Evolutionary conservation across 2,797 vertebrate genomes (phyloP).

Genomic region (Cheracebus regulus): DNA sequence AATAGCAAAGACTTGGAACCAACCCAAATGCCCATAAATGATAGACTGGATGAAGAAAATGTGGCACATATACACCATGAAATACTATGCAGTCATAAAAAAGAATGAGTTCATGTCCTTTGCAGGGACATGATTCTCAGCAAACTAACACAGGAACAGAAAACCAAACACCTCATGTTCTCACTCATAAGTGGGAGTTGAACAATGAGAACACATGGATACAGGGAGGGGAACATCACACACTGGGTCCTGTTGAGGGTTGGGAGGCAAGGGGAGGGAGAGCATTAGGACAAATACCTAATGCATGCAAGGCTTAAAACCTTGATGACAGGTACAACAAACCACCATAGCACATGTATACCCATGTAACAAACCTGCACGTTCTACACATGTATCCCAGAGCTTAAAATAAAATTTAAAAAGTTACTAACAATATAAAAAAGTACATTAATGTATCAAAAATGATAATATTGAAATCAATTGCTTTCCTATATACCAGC

Average conservation of each 20-base stretch:
- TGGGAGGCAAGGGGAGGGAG: not conserved
- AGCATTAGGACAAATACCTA: not conserved
- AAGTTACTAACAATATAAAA: not conserved
- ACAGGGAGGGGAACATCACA: not conserved
- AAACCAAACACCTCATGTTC: not conserved
- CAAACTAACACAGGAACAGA: not conserved
- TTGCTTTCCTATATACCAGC: not conserved
- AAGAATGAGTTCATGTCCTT: not conserved
- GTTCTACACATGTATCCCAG: not conserved
- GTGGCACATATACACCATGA: not conserved
- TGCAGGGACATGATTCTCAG: not conserved
- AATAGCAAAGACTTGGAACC: not conserved
- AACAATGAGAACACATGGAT: not conserved
- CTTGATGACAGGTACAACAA: not conserved
- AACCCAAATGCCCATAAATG: not conserved
- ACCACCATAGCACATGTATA: not conserved
- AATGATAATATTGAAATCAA: not conserved
- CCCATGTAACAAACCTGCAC: not conserved
- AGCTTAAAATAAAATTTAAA: not conserved
- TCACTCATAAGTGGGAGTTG: not conserved
- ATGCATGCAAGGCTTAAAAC: not conserved
- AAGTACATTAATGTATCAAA: not conserved
- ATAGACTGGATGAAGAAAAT: not conserved
- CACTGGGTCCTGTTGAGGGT: not conserved
- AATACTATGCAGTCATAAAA: not conserved